Evolutionary conservation across 2,797 vertebrate species (phyloP), one percentile per base, ranked within the genome.

Genomic region (Euphonia xanthogaster): DNA sequence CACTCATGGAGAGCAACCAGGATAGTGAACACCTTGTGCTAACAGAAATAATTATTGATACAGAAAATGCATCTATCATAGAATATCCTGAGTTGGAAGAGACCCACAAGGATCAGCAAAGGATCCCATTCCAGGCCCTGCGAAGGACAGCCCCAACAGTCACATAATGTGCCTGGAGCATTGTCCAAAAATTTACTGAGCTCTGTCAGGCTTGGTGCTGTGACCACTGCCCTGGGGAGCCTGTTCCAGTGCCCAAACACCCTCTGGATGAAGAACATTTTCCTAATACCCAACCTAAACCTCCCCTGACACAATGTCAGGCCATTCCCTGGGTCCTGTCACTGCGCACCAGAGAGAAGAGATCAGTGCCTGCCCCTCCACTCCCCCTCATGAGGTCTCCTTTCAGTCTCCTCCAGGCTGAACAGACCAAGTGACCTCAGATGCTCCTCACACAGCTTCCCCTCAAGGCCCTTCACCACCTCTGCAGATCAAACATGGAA

Each of bases 241-340:
- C 48, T 27, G 18, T 58, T 45, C 17, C 24, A 82, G 63, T 6
- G 1, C 44, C 17, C 8, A 33, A 12, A 2, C 14, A 45, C 17
- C 3, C 27, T 12, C 28, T 57, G 21, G 7, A 14, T 30, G 7
- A 63, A 7, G 13, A 70, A 76, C 1, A 0, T 63, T 89, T 57
- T 35, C 21, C 28, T 51, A 7, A 31, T 20, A 45, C 3, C 45
- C 25, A 31, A 20, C 8, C 24, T 27, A 33, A 76, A 27, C 5
- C 3, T 39, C 6, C 21, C 25, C 7, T 6, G 30, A 31, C 14
- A 45, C 39, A 58, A 0, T 4, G 22, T 40, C 65, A 71, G 3
- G 30, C 33, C 44, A 14, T 14, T 58, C 9, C 30, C 28, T 39
- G 10, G 18, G 17, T 13, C 28, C 25, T 51, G n/a, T 57, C 65